Evolutionary conservation across 2,113 vertebrate species (phyloP), one percentile per base, ranked within the genome.

Genomic region (Alaudala cheleensis): DNA sequence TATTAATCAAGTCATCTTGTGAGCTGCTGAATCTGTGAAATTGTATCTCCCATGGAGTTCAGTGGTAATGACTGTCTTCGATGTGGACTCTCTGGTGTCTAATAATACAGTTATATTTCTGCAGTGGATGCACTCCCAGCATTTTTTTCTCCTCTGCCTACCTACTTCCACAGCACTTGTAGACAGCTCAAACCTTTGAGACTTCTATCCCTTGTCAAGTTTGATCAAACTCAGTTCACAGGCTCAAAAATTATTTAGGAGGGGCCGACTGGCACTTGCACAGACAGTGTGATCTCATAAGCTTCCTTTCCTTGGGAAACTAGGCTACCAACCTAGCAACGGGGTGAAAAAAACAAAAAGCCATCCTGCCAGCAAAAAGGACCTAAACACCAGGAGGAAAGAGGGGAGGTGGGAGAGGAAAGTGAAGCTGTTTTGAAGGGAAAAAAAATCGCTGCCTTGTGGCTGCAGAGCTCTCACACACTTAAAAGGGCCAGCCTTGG

Each of bases 251-350:
- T 83, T 81, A 83, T 82, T 95, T 90, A 72, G 85, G 70, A 88
- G 66, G 77, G 92, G 40, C 84, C 4, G 83, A 88, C 94, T 94
- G 91, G 88, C 86, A 83, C 88, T 94, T 95, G 71, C 67, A 86
- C 71, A 97, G 90, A 95, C 82, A 78, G 76, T 93, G 71, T 88
- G 94, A 93, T 95, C 67, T 92, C 64, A 44, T 92, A 77, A 86
- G 74, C n/a, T 90, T 95, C 67, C 64, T 94, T 78, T 93, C 64
- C 72, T 93, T 74, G 51, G 64, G 51, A 94, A 96, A 95, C 88
- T 58, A 94, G 94, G 88, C 90, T 93, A 94, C 58, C 86, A 96
- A n/a, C 76, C 71, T 88, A 95, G 82, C 88, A 96, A 96, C 39
- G 0, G 34, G 58, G 61, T 22, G 5, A 26, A 57, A 80, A 69